phyloP scores from a whole-genome alignment of 2,797 vertebrate species.

The Helicolenus hilgendorfi region DNA sequence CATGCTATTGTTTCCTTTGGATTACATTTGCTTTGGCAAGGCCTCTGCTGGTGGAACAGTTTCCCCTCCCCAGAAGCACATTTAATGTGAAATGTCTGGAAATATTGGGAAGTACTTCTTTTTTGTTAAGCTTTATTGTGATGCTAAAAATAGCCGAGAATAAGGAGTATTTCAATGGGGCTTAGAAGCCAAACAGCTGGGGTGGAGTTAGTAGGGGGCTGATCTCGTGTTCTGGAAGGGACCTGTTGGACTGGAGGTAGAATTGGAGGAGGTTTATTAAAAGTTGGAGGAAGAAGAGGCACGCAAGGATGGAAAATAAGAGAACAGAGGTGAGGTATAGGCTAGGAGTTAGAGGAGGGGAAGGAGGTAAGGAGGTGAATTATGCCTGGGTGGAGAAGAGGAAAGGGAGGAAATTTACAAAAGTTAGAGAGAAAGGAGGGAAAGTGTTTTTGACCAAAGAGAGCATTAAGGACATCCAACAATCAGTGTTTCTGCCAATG shows the following conservation, averaged over 20 bases:
- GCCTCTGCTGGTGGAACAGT: slow-evolving; percentile 69
- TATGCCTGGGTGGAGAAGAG: background rate
- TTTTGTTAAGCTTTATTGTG: slow-evolving; percentile 83
- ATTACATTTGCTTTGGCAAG: slow-evolving; percentile 80
- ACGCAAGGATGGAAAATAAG: background rate
- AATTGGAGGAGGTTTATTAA: slow-evolving; percentile 35
- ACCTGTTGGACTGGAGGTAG: slow-evolving; percentile 52
- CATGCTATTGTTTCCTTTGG: slow-evolving; percentile 88
- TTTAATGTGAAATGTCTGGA: slow-evolving; percentile 86
- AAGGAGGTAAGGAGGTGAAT: slow-evolving; percentile 1
- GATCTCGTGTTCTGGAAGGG: slow-evolving; percentile 44
- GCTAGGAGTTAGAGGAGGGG: background rate
- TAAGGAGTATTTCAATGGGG: slow-evolving; percentile 51
- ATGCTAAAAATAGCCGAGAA: slow-evolving; percentile 86
- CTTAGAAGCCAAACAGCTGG: slow-evolving; percentile 28
- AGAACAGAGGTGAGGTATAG: background rate
- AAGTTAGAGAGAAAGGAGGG: background rate
- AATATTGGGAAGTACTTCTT: slow-evolving; percentile 71
- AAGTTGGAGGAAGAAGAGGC: slow-evolving; percentile 30
- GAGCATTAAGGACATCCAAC: background rate
- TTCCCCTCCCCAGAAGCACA: slow-evolving; percentile 73
- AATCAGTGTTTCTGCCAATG: background rate
- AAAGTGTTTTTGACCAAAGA: background rate
- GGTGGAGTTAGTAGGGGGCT: background rate
- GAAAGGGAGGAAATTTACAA: background rate